Evolutionary conservation across 2,113 vertebrate genomes (phyloP), one percentile per base, ranked within the genome.

Genomic region (Aplodontia rufa): DNA sequence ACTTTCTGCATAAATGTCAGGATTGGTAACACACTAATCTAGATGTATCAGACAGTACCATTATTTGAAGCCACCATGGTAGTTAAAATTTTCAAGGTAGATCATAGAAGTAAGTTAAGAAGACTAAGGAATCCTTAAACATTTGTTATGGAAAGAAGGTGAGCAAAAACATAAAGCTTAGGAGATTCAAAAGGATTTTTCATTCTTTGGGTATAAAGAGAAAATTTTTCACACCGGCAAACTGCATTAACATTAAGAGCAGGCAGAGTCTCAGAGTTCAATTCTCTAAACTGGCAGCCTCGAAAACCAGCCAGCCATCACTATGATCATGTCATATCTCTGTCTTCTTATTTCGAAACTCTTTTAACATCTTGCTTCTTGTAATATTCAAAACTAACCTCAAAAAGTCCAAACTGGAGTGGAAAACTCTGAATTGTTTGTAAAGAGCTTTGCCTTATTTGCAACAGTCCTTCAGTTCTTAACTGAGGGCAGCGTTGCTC

Each of bases 161-260:
- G 6, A 82, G 5, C 47, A 84, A 66, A 94, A 91, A 68, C 62
- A 87, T 32, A 75, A 97, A 96, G 14, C 20, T 45, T 66, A 92
- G 51, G 75, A 71, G 80, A 83, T n/a, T 2, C 1, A 64, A 90
- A 94, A 62, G 24, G 3, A 60, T 71, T 95, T 91, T 66, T 8
- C 2, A 11, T 71, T 76, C 53, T 62, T 94, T 71, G 24, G 64
- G 37, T 45, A 82, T 81, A 74, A 97, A 81, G 40, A 60, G 42
- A 47, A 42, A 37, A 20, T 60, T 26, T 91, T 94, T 72, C 47
- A 45, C 71, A 51, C 62, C 26, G 30, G 35, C 49, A 78, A 86
- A 72, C 14, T 40, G 37, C 4, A 26, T 26, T 51, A 20, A 81
- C 37, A 30, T 64, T 62, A 69, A 49, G 8, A 95, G 17, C 7